A percentile compares a stretch with the other conserved stretches of the same genome.
phyloP scores from a whole-genome alignment of 2,113 vertebrate species.

The Sinocyclocheilus rhinocerous region DNA sequence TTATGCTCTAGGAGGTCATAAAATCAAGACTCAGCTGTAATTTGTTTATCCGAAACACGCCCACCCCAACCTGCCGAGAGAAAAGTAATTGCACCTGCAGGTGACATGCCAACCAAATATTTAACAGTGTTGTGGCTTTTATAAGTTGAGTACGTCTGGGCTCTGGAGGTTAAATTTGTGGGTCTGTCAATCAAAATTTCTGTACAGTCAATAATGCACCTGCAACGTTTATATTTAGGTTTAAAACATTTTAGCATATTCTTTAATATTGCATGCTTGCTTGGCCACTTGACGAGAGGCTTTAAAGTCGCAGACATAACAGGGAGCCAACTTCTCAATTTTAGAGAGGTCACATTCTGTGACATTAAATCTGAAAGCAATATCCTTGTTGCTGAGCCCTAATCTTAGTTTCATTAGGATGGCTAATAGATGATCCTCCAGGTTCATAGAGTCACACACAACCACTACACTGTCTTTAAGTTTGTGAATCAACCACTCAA shows the following conservation, averaged over 20 bases:
- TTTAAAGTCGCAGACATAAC: conserved; percentile 7
- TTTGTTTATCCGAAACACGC: background rate
- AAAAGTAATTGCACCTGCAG: background rate
- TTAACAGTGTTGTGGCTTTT: no score
- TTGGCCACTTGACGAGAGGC: conserved; percentile 27
- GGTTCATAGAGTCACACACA: background rate
- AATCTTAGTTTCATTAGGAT: background rate
- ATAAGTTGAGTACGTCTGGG: no score
- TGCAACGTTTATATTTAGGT: background rate
- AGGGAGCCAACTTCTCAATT: conserved; percentile 18
- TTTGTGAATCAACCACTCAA: background rate
- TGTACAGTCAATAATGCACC: background rate
- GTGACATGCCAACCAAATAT: no score
- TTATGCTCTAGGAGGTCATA: background rate
- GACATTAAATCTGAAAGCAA: background rate
- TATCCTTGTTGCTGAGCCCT: background rate
- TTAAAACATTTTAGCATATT: conserved; percentile 41
- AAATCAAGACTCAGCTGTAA: background rate
- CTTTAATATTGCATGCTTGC: conserved; percentile 6
- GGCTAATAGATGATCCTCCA: background rate
- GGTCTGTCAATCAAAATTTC: no score
- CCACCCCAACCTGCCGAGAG: background rate
- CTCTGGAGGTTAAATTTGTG: no score
- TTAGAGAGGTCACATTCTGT: conserved; percentile 16
- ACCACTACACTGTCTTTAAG: background rate